phyloP scores from a whole-genome alignment of 2,888 invertebrate species.

The Heliconius sara region DNA sequence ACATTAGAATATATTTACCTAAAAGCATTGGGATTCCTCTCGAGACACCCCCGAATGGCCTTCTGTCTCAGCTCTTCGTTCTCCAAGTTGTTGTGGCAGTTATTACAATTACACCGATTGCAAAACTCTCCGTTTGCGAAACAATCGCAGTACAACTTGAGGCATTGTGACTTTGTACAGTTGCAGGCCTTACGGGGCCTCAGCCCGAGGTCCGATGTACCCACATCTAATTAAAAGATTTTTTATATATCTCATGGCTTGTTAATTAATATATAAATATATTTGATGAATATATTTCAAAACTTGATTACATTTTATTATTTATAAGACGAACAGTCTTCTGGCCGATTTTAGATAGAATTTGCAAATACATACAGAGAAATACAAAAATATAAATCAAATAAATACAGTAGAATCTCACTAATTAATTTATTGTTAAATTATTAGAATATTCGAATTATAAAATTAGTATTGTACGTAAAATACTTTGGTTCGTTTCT shows the following conservation, averaged over 20 bases:
- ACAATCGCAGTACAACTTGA: constrained; percentile 99
- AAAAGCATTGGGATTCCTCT: constrained; percentile 98
- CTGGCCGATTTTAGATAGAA: too few species aligned
- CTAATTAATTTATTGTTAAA: too few species aligned
- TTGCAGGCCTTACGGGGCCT: constrained; percentile 97
- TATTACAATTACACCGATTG: constrained; percentile 98
- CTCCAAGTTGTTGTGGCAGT: constrained; percentile 97
- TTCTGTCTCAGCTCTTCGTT: constrained; percentile 97
- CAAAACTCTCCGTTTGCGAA: constrained; percentile 99
- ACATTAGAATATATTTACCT: constrained; percentile 71
- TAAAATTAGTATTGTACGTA: too few species aligned
- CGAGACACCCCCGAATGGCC: constrained; percentile 97
- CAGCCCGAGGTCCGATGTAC: constrained; percentile 71
- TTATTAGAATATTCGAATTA: too few species aligned
- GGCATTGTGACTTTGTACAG: constrained; percentile 99
- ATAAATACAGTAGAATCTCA: too few species aligned
- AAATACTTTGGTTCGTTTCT: too few species aligned
- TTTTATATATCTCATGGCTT: not conserved
- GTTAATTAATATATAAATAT: not conserved
- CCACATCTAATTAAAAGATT: constrained; percentile 53
- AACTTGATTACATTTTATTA: not conserved
- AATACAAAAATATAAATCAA: too few species aligned
- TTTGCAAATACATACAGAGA: too few species aligned
- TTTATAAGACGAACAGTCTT: too few species aligned
- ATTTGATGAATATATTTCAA: not conserved